Evolutionary conservation across 2,113 vertebrate genomes (phyloP).

Genomic region (Brachyistius frenatus): DNA sequence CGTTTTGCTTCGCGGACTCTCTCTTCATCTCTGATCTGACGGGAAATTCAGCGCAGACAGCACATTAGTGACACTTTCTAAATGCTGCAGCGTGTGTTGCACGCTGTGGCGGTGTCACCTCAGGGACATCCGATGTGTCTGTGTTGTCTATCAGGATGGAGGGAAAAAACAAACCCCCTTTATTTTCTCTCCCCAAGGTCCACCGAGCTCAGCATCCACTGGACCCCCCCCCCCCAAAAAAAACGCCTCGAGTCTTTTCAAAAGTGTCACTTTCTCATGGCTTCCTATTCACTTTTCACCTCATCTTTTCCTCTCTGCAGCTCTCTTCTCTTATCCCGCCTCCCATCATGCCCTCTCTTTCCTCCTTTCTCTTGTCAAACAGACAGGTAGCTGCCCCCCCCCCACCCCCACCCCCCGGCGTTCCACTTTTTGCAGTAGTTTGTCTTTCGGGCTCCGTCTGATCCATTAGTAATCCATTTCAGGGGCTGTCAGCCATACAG

Average conservation of each 20-base stretch:
- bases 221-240: not conserved
- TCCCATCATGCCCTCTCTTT: slow-evolving; percentile 11
- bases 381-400: slow-evolving; percentile 38
- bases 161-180: not conserved
- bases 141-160: not conserved
- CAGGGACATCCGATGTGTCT: not conserved
- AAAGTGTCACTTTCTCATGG: slow-evolving; percentile 50
- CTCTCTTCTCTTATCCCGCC: slow-evolving; percentile 5
- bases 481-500: slow-evolving; percentile 49
- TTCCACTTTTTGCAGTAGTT: slow-evolving; percentile 33
- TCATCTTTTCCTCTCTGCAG: slow-evolving; percentile 13
- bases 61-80: slow-evolving; percentile 27
- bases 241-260: slow-evolving; percentile 19
- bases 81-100: not conserved
- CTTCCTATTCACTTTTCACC: slow-evolving; percentile 25
- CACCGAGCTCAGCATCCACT: slow-evolving; percentile 1
- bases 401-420: not conserved
- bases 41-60: slow-evolving; percentile 43
- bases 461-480: slow-evolving; percentile 75
- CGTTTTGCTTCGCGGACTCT: slow-evolving; percentile 30
- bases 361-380: slow-evolving; percentile 32
- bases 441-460: slow-evolving; percentile 63
- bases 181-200: slow-evolving; percentile 8
- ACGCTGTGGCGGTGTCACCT: not conserved
- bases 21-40: slow-evolving; percentile 42